A percentile compares a stretch with the other conserved stretches of the same genome.
These are phyloP conservation scores for Nannoperca australis DNA, from an alignment of 2,797 vertebrate genomes.

Conservation along the genomic window DNA sequence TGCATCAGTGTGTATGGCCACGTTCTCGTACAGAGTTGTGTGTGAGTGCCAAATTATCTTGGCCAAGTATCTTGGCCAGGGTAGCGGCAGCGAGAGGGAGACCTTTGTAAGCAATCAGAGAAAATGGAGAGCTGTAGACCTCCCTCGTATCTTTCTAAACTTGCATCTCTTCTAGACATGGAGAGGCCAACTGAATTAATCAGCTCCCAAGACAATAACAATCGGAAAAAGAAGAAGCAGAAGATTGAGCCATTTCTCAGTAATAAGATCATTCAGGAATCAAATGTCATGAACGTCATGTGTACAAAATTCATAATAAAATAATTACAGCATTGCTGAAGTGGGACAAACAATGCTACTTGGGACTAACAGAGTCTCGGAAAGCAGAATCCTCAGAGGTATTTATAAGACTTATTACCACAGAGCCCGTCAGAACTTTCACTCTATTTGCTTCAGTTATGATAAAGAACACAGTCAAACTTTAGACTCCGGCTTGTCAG, in stretches of 20 bases:
- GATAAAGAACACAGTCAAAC: slow-evolving; percentile 60
- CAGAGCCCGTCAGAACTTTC: slow-evolving; percentile 46
- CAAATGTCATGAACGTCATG: slow-evolving; percentile 56
- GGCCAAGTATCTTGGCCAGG: slow-evolving; percentile 66
- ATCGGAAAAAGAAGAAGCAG: slow-evolving; percentile 46
- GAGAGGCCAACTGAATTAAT: slow-evolving; percentile 73
- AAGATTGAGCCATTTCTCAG: slow-evolving; percentile 63
- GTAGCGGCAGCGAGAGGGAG: slow-evolving; percentile 59
- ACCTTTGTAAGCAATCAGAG: slow-evolving; percentile 81
- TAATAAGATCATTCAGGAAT: slow-evolving; percentile 59
- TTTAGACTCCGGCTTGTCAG: background rate
- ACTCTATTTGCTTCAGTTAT: slow-evolving; percentile 53
- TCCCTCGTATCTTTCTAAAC: slow-evolving; percentile 63
- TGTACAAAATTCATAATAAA: slow-evolving; percentile 41
- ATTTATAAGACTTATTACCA: slow-evolving; percentile 50
- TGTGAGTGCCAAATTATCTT: slow-evolving; percentile 71
- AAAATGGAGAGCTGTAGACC: slow-evolving; percentile 71
- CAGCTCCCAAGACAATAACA: slow-evolving; percentile 66
- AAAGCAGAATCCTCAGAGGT: slow-evolving; percentile 50
- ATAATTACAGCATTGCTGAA: slow-evolving; percentile 52
- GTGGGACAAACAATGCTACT: slow-evolving; percentile 60
- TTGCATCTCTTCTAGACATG: slow-evolving; percentile 53
- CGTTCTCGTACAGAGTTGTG: slow-evolving; percentile 1
- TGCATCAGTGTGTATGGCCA: slow-evolving; percentile 35
- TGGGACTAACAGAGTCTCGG: slow-evolving; percentile 9